Base-by-base conservation (phyloP, 2,888 invertebrate genomes). In the Drosophila algonquin region DNA sequence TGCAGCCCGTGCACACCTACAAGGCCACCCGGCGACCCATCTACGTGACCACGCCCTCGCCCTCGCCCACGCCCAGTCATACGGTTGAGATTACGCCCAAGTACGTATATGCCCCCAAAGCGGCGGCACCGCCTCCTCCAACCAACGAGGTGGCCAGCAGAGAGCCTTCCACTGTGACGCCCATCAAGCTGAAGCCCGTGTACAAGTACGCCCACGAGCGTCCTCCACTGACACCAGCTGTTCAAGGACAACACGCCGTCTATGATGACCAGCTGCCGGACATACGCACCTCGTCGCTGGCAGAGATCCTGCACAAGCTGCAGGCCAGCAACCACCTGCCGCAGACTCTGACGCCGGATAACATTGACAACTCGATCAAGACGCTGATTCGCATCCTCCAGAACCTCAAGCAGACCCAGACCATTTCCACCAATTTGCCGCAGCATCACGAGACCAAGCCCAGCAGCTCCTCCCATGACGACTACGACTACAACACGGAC, bases 241-340 rank as follows among this genome's bases (percentile, higher is more conserved):
- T 53, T 2, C 47, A 71, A 12, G 89, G 40, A n/a, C 14, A n/a
- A 7, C 14, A 14, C 40, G 7, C n/a, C 2, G n/a, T 40, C 7
- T 40, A 90, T 64, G 80, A 79, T 3, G 90, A 91, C 79, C 90
- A 89, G 71, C 70, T 91, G 69, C 91, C 91, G 2, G 92, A 93
- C 70, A 91, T 92, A 53, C 89, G 86, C 48, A 90, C 90, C n/a
- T 83, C 91, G 2, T 92, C 92, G n/a, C 86, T 95, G 46, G 92
- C 93, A 0, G 93, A 95, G 75, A 94, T 97, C 73, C 89, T 96
- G 46, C 95, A 95, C 88, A 95, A 96, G 64, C 92, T 96, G 32
- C 96, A 96, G 90, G 93, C 95, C 18, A 95, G 95, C 79, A 96
- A 96, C 91, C 95, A 95, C 51, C 93, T 97, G 77, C 96, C 97